A percentile compares a stretch with the other conserved stretches of the same genome.
Evolutionary conservation across 1,140 invertebrate genomes (phyloP).

Genomic region (Steinernema khuongi): DNA sequence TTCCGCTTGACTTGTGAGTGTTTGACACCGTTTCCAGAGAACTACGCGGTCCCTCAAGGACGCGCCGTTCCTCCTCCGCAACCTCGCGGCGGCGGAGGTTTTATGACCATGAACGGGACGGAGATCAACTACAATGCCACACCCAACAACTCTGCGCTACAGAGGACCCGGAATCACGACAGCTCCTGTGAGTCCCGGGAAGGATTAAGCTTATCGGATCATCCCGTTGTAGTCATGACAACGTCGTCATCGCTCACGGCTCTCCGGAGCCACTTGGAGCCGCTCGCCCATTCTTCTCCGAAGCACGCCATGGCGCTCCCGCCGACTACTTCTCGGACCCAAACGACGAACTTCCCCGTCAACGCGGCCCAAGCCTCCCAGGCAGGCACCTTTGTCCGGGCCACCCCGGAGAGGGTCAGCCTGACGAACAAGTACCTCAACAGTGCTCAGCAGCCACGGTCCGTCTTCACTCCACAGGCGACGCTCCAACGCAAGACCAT

Average conservation of each 20-base stretch:
- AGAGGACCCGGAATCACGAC: conserved; percentile 25
- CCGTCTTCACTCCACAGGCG: conserved; percentile 11
- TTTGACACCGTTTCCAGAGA: neutral
- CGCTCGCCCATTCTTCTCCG: neutral
- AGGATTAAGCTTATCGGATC: neutral
- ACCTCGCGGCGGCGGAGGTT: conserved; percentile 11
- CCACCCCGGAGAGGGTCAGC: conserved; percentile 4
- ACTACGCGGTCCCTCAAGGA: neutral
- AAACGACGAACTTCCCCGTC: conserved; percentile 2
- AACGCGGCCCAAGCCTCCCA: neutral
- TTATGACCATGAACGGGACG: conserved; percentile 6
- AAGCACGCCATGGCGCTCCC: conserved; percentile 16
- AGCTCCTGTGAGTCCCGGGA: conserved; percentile 3
- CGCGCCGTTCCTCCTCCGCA: conserved; percentile 24
- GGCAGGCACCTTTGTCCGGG: conserved; percentile 10
- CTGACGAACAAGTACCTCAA: conserved; percentile 25
- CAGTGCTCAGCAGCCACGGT: conserved; percentile 11
- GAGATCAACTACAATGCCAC: conserved; percentile 19
- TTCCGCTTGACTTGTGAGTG: neutral
- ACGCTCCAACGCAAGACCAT: neutral
- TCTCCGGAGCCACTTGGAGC: conserved; percentile 22
- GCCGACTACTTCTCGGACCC: neutral
- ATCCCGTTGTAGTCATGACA: conserved; percentile 32
- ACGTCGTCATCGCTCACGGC: conserved; percentile 43
- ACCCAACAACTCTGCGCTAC: neutral